Base-by-base conservation (phyloP, 1,140 invertebrate genomes). In the Linepithema humile region DNA sequence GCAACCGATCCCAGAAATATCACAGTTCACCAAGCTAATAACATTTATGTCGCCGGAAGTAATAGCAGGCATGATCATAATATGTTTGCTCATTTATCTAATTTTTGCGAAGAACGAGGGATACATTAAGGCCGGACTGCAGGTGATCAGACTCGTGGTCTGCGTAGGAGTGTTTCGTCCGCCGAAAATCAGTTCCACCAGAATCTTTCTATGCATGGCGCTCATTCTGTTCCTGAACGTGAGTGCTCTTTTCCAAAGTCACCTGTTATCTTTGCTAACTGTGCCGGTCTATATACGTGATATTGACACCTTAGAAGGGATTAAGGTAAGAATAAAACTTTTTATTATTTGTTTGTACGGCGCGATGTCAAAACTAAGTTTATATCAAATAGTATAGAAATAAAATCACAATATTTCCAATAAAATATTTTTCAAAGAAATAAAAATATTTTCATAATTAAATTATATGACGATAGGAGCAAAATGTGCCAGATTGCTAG, bases 231-330 rank as follows among this genome's bases (percentile, higher is more conserved):
- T 82, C 0, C 6, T 88, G 0, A 78, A 74, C 10, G 23, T 88
- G 1, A 85, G 83, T 20, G 53, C 87, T 20, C 2, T 88, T 35
- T 3, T 88, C 0, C 77, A 85, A 48, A 78, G 86, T 3, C 83
- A 88, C 9, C 55, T 64, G 65, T 64, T 64, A 5, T 60, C 86
- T 1, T 15, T 88, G 9, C 45, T 88, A 1, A 88, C 65, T 0
- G n/a, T 78, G 1, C 86, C 87, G 0, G 53, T 73, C 0, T 67
- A 35, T 17, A 15, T 40, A 9, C 40, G 57, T 0, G 60, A 85
- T 1, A 78, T 88, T 10, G 43, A 57, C 10, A 85, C 43, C 9
- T 3, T 55, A 9, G 32, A 69, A 17, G 50, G 50, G 59, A 50
- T 88, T 12, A 85, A 83, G 77, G 87, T 88, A 74, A 53, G 3